These are phyloP conservation scores for Irena cyanogastra DNA, from an alignment of 2,113 vertebrate species.

Conservation along the genomic window DNA sequence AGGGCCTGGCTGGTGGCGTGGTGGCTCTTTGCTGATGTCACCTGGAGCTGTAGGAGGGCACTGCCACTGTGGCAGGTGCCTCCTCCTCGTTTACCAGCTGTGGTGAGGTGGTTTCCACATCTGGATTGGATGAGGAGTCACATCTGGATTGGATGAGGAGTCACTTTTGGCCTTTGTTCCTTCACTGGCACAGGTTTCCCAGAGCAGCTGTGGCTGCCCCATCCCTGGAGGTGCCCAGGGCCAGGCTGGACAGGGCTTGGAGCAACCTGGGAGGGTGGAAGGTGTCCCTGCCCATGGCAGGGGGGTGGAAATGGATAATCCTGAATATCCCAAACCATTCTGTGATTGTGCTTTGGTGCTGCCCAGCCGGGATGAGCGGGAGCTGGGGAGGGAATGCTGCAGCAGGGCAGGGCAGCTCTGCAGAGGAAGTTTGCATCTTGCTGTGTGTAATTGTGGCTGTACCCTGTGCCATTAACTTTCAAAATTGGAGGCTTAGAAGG, in stretches of 20 bases:
- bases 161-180: background rate
- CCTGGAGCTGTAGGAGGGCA: background rate
- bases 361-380: background rate
- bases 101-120: background rate
- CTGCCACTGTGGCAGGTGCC: background rate
- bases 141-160: background rate
- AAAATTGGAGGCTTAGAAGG: constrained; percentile 32
- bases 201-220: background rate
- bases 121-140: background rate
- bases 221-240: background rate
- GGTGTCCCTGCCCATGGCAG: background rate
- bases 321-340: background rate
- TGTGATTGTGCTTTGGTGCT: background rate
- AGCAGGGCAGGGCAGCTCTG: background rate
- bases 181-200: background rate
- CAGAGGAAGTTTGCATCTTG: background rate
- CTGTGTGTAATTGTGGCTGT: background rate
- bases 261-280: fast-evolving
- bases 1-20: fast-evolving
- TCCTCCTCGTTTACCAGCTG: background rate
- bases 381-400: background rate
- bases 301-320: background rate
- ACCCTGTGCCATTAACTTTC: constrained; percentile 40
- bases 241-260: background rate
- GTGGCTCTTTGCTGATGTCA: background rate